Base-by-base conservation (phyloP, 2,113 vertebrate genomes). In the Chionomys nivalis region DNA sequence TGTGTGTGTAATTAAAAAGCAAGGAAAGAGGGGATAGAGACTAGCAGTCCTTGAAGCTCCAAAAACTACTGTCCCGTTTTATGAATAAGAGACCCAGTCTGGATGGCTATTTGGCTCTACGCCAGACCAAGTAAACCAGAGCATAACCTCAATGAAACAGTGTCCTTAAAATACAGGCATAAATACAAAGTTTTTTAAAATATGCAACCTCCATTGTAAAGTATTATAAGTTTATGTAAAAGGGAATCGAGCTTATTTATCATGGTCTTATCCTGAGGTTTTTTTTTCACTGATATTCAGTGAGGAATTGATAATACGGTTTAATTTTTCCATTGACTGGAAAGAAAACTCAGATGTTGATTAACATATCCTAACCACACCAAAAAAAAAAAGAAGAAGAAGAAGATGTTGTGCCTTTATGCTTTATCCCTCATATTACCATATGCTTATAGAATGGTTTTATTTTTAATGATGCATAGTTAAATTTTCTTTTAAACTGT, bases 401-500 rank as follows among this genome's bases (percentile, higher is more conserved):
- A 87, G 42, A 61, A 4, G 24, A 42, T 19, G 73, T 1, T 86
- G 21, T 73, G n/a, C n/a, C 36, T 83, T 1, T 82, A 72, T 72
- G 70, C 36, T 39, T 72, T 39, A 73, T 72, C 19, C 70, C n/a
- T 21, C 36, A 73, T 39, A 63, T 8, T 36, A 89, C 73, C 52
- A 55, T 26, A 72, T 13, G 36, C 76, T 95, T 94, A 47, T 14
- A 72, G 33, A 61, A 91, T 87, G 21, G 0, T 72, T 94, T 87
- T 7, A 16, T 87, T 83, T 86, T 79, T 85, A 88, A 49, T 33
- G 28, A 26, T 28, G 12, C 49, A 61, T 13, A 76, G 12, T 58
- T 79, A 94, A 68, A 63, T 85, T 70, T 93, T 73, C 44, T 85
- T 90, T 95, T 23, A n/a, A 87, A 77, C 70, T 88, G 65, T 39